Percentiles rank a stretch among this genome's conserved stretches.
Conservation (phyloP, 2,797 vertebrate genomes). For the Orestias chungarensis region DNA sequence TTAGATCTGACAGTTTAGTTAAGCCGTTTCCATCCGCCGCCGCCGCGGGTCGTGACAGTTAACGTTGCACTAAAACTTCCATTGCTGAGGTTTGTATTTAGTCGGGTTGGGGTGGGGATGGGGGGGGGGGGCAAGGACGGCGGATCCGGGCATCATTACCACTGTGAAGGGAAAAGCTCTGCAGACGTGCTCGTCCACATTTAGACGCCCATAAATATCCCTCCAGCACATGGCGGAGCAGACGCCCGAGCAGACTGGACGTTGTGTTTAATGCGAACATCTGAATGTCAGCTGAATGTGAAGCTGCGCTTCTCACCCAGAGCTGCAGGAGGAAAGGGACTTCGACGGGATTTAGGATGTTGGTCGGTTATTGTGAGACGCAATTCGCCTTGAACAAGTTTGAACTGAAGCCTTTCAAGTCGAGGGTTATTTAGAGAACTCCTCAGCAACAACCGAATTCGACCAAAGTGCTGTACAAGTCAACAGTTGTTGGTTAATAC, state of each 20-base stretch:
- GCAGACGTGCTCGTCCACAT: conserved; percentile 66
- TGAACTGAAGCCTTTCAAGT: background rate
- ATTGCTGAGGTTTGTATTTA: conserved; percentile 85
- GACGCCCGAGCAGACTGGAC: conserved; percentile 13
- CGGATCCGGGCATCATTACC: conserved; percentile 61
- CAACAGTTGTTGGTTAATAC: background rate
- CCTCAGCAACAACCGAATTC: background rate
- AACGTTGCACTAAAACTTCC: conserved; percentile 93
- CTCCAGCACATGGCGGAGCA: conserved; percentile 28
- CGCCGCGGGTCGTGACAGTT: conserved; percentile 93
- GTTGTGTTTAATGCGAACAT: conserved; percentile 28
- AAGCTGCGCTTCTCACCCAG: conserved; percentile 13
- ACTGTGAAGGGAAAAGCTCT: conserved; percentile 53
- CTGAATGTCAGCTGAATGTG: conserved; percentile 31
- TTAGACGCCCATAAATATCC: conserved; percentile 69
- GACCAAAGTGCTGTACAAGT: background rate
- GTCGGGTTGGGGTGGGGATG: conserved; percentile 28
- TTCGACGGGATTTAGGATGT: background rate
- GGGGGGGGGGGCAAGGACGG: conserved; percentile 65
- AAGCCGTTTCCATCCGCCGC: conserved; percentile 95
- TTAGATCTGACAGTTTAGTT: conserved; percentile 99
- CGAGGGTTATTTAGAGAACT: background rate
- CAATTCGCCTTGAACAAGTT: background rate
- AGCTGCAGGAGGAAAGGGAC: background rate
- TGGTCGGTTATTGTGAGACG: background rate